Base-by-base conservation (phyloP, 2,797 vertebrate species). In the Dipus sagitta region DNA sequence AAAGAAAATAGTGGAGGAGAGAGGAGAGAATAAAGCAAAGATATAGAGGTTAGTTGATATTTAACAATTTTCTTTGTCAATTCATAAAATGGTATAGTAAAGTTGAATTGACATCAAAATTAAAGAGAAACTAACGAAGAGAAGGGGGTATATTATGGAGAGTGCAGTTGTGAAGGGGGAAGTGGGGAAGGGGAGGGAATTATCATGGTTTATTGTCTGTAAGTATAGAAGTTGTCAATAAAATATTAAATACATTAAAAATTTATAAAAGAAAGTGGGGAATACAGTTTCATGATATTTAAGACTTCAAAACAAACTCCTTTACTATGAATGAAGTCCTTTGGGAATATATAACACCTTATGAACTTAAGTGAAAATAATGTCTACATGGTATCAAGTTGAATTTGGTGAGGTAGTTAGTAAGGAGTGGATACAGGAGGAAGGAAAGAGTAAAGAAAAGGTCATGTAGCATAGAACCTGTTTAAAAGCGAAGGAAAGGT, bases 271-370 rank as follows among this genome's bases (percentile, higher is more conserved):
- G 15, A 79, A 88, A 21, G 52, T 10, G 38, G 26, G 5, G 84
- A 84, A n/a, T 72, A 9, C 5, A 14, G 71, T 87, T 94, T 93
- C 38, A 32, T 76, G 20, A 67, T 72, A n/a, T 42, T 70, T 74
- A 79, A 77, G 26, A 81, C 13, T 12, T 70, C 38, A 21, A 34
- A 62, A 60, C 30, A 2, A 82, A 72, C 12, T 32, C 26, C 62
- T 30, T 85, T 90, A 42, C 28, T 23, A 77, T 74, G 58, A 94
- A 74, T 74, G 58, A 94, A 78, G 23, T 84, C 26, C 21, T 42
- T 83, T 26, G 20, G 21, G 60, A 68, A 88, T 54, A 47, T 76
- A 79, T 47, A 75, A 21, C 18, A 76, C 12, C 14, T 47, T 32
- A 17, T 21, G 28, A 71, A 60, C 23, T 70, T 71, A 70, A 83